Evolutionary conservation across 2,797 vertebrate species (phyloP), one percentile per base, ranked within the genome.

Genomic region (Ceyx erithaca): DNA sequence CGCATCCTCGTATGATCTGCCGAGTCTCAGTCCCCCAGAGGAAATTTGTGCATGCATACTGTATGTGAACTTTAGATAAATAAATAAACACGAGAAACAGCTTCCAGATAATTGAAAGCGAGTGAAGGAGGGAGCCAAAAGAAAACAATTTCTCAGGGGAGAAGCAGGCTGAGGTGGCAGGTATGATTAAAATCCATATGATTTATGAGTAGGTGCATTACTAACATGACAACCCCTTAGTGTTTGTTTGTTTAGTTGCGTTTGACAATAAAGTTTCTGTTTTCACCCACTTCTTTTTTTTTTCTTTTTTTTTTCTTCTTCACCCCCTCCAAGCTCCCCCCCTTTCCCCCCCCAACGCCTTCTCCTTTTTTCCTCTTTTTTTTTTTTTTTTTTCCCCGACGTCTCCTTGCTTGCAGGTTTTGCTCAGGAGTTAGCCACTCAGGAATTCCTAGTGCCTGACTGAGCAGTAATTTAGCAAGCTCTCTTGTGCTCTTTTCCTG

Each of bases 171-270:
- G 96, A 97, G 95, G 97, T 98, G 97, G 97, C 97, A 98, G 98
- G 98, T 99, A 97, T 98, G 99, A 99, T 99, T 99, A 99, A 98
- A 99, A 98, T 98, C 97, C 92, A 79, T 49, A 97, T 99, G 99
- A 99, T 99, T 99, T 99, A 99, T 99, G 98, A 98, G 98, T 98
- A 98, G 98, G 98, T 98, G 97, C 93, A 97, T 97, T 95, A 87
- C 97, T 96, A 95, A 97, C 96, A 95, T 98, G 98, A 98, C 97
- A 98, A 95, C 97, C 96, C 97, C 96, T 98, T 97, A 92, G 80
- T 86, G 96, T 97, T 97, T 95, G 91, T 94, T 97, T 97, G 97
- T 93, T 97, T 97, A 90, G 94, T 89, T 87, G 82, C 80, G 18
- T 96, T 97, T 96, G 87, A 97, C 94, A 95, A 97, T 95, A 96